Base-by-base conservation (phyloP, 2,888 invertebrate species). In the Pristionchus maxplancki region DNA sequence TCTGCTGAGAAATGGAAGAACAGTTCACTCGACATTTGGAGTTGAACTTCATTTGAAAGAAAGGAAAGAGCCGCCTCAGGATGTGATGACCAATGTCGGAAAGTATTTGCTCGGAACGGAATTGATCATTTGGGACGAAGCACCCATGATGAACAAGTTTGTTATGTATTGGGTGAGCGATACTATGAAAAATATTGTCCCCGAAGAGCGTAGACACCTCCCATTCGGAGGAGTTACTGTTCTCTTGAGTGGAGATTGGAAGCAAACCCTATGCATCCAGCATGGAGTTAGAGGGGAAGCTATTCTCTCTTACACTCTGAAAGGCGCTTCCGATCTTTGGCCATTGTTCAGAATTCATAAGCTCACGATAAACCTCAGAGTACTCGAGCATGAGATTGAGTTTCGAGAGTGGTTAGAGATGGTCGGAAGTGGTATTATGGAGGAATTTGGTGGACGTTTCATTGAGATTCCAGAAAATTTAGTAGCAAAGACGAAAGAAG, bases 101-200 rank as follows among this genome's bases (percentile, higher is more conserved):
- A 84, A 62, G 15, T 40, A 31, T n/a, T 34, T 84, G 2, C 11
- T 6, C 0, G 84, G 44, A 28, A 62, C 48, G 5, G 53, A 83
- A 20, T 83, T 83, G 83, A 50, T 83, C 20, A 83, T 83, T n/a
- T 83, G 83, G 83, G 83, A 84, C 20, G 84, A 84, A n/a, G 84
- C 84, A 8, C 84, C 84, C 2, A 84, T 84, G 84, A 48, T 48
- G n/a, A 84, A 62, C 37, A 84, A 58, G 48, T 62, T 37, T 40
- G 37, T 84, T 9, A 44, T 84, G 84, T 40, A 84, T 15, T 84
- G 28, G n/a, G 71, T 37, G 8, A 15, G 34, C 11, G 37, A 84
- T 28, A 62, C 84, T 11, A 84, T 40, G 37, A 37, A 34, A 28
- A 84, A 58, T 13, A 34, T 84, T 31, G 84, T 48, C 1, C 53